Evolutionary conservation across 1,140 invertebrate genomes (phyloP).

Genomic region (Drosophila navojoa): DNA sequence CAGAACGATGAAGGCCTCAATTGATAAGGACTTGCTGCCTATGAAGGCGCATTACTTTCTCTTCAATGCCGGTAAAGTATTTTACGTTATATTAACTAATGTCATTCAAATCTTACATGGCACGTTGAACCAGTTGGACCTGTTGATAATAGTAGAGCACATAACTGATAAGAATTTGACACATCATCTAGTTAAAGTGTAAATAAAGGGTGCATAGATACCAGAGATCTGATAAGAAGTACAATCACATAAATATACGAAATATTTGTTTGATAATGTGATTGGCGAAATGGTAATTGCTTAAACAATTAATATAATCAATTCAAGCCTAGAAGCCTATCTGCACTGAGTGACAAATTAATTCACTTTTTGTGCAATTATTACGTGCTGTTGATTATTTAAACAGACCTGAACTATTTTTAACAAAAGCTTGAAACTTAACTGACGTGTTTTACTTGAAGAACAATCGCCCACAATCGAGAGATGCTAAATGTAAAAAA

Average conservation of each 20-base stretch:
- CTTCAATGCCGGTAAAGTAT: conserved; percentile 91
- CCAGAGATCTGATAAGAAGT: background rate
- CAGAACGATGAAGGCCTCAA: conserved; percentile 76
- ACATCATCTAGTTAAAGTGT: too few species aligned
- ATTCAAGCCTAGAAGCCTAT: conserved; percentile 9
- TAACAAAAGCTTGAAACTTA: background rate
- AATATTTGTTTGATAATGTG: background rate
- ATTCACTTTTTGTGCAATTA: too few species aligned
- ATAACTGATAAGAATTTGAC: too few species aligned
- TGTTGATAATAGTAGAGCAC: background rate
- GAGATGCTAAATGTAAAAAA: too few species aligned
- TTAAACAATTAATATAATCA: conserved; percentile 18
- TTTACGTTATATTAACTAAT: background rate
- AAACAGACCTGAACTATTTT: background rate
- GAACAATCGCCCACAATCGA: too few species aligned
- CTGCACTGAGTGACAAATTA: conserved; percentile 1
- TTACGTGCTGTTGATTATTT: too few species aligned
- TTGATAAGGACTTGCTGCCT: conserved; percentile 91
- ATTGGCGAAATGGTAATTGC: conserved; percentile 20
- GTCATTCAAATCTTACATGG: conserved; percentile 23
- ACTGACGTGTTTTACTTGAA: too few species aligned
- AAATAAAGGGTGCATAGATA: background rate
- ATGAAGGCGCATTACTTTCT: conserved; percentile 95
- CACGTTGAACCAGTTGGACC: too few species aligned
- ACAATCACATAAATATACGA: conserved; percentile 13